These are phyloP conservation scores for Ceratoteleas bidentatus DNA, from an alignment of 1,140 invertebrate species.

Conservation along the genomic window DNA sequence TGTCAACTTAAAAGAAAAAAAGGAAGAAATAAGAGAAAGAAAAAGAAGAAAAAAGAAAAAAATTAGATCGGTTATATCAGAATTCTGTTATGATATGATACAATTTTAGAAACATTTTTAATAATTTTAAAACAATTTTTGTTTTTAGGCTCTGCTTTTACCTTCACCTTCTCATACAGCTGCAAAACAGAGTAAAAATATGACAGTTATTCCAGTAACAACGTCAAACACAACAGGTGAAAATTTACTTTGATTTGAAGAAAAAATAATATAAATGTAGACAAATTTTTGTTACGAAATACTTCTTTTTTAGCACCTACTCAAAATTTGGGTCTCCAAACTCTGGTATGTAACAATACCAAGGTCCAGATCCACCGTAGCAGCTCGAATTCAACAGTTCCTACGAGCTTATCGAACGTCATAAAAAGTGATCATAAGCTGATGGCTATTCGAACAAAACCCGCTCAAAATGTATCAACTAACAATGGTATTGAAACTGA, in stretches of 20 bases:
- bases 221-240: conserved; percentile 59
- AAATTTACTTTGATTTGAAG: neutral
- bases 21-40: too few relatives aligned
- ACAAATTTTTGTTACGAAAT: neutral
- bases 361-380: conserved; percentile 53
- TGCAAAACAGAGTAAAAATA: conserved; percentile 60
- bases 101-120: too few relatives aligned
- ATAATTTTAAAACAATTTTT: neutral
- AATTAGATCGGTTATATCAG: too few relatives aligned
- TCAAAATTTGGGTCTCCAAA: conserved; percentile 36
- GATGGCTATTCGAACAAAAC: conserved; percentile 40
- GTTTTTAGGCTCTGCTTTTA: conserved; percentile 59
- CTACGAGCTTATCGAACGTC: conserved; percentile 38
- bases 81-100: too few relatives aligned
- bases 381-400: conserved; percentile 55
- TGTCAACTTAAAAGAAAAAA: too few relatives aligned
- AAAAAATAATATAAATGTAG: neutral
- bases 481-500: conserved; percentile 64
- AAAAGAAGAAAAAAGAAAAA: too few relatives aligned
- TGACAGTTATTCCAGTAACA: conserved; percentile 62
- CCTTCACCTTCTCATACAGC: conserved; percentile 53
- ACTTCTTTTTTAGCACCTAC: conserved; percentile 3
- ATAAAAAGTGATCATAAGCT: conserved; percentile 59
- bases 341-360: conserved; percentile 34
- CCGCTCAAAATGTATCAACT: conserved; percentile 49